Evolutionary conservation across 2,888 invertebrate species (phyloP).

Genomic region (Pristionchus entomophagus): DNA sequence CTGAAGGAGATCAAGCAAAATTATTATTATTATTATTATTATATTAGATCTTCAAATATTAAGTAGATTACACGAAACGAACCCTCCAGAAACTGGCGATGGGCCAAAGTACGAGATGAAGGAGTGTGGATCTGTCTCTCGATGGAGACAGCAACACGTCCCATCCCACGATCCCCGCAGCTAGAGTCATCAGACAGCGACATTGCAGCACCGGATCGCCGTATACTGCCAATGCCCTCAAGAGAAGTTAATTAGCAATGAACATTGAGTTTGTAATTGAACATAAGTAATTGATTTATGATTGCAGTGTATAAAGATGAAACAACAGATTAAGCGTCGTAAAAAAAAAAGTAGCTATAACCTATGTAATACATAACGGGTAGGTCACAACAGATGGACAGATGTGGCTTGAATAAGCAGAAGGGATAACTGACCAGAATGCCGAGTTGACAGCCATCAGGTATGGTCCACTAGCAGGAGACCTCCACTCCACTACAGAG

Average conservation of each 20-base stretch:
- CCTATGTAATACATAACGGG: not conserved
- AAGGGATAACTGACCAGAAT: constrained; percentile 63
- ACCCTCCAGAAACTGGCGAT: constrained; percentile 66
- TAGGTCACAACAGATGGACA: too few species aligned
- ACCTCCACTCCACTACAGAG: constrained; percentile 67
- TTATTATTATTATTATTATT: too few species aligned
- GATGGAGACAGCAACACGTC: constrained; percentile 70
- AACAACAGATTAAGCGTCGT: constrained; percentile 20
- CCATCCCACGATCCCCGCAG: constrained; percentile 64
- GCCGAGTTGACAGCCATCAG: constrained; percentile 68
- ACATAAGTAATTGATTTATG: constrained; percentile 19
- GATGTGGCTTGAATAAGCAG: too few species aligned
- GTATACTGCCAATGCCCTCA: constrained; percentile 63
- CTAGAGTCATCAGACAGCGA: constrained; percentile 56
- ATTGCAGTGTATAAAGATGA: not conserved
- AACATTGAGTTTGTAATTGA: not conserved
- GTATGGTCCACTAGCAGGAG: constrained; percentile 68
- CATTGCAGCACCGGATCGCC: constrained; percentile 59
- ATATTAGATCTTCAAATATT: not conserved
- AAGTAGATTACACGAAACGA: not conserved
- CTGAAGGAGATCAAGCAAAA: constrained; percentile 7
- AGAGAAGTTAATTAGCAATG: not conserved
- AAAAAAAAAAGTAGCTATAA: not conserved
- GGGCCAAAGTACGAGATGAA: constrained; percentile 69
- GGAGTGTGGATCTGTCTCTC: constrained; percentile 62